Evolutionary conservation across 2,888 invertebrate species (phyloP), one percentile per base, ranked within the genome.

Genomic region (Xestia sexstrigata): DNA sequence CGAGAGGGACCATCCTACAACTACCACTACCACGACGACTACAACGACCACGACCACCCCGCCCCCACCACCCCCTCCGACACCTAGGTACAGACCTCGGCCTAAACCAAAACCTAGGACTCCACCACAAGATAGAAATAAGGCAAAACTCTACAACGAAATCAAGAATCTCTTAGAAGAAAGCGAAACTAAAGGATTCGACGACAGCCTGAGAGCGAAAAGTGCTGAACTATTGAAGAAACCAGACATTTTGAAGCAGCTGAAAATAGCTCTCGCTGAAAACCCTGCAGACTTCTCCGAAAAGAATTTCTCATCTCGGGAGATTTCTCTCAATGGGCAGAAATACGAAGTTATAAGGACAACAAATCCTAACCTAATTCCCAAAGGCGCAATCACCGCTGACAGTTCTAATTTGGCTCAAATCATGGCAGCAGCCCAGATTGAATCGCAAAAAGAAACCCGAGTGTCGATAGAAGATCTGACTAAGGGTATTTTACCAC

Each of bases 401-500:
- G 95, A 96, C 69, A 92, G 95, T 83, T 91, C 96, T 2, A 94
- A 94, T 74, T 89, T 97, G 81, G 92, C 97, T 62, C 95, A 96
- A 87, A 92, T 95, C 47, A 92, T 95, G 89, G 92, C 94, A 45
- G 89, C 94, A 13, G 94, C 97, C 0, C 95, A 97, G 1, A 93
- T 91, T 68, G 94, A 94, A 81, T 89, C 93, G 20, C 92, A 94
- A 77, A 97, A 90, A 92, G 98, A 98, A 79, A 98, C 97, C 47
- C 97, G 97, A 83, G 97, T 97, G 35, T 97, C 98, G 5, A 97
- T 98, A 15, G 98, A 98, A 70, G 98, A 98, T 90, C 93, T 98
- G 66, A 98, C 98, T 0, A 98, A 98, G 92, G 98, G 98, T 0
- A 98, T 98, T 0, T 94, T 98, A 78, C 98, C 98, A 2, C 98